Conservation (phyloP, 2,888 invertebrate genomes). For the Eristalis tenax region DNA sequence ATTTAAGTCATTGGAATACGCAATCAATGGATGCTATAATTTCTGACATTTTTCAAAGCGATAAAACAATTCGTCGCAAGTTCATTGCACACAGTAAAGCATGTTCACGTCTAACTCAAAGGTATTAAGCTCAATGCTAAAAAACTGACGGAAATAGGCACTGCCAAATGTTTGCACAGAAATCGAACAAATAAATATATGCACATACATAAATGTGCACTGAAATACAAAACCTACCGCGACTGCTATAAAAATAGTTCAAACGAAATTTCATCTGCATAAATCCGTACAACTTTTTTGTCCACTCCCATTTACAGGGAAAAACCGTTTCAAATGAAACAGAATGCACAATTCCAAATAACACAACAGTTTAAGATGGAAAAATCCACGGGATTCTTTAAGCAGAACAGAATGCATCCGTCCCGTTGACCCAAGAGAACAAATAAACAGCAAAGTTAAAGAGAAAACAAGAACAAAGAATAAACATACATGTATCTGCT, state of each 20-base stretch:
- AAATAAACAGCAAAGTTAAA: constrained; percentile 34
- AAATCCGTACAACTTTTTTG: neutral
- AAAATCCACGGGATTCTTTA: constrained; percentile 3
- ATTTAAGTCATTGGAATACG: too few species aligned
- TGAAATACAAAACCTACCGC: too few species aligned
- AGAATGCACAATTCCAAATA: constrained; percentile 5
- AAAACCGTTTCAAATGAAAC: constrained; percentile 38
- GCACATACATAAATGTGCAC: too few species aligned
- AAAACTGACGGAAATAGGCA: too few species aligned
- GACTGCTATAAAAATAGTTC: neutral
- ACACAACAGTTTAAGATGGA: neutral
- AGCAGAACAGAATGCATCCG: constrained; percentile 20
- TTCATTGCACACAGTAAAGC: too few species aligned
- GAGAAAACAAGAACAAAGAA: constrained; percentile 23
- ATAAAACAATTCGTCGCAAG: too few species aligned
- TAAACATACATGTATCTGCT: constrained; percentile 53
- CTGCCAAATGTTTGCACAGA: too few species aligned
- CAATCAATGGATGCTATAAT: too few species aligned
- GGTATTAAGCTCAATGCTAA: too few species aligned
- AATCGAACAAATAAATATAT: too few species aligned
- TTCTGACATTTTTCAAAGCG: too few species aligned
- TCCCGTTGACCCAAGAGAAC: constrained; percentile 10
- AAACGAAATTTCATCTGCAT: neutral
- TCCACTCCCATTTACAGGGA: neutral
- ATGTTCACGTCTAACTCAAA: too few species aligned